These are phyloP conservation scores for Lysiphlebus fabarum DNA, from an alignment of 1,140 invertebrate species.

Conservation along the genomic window DNA sequence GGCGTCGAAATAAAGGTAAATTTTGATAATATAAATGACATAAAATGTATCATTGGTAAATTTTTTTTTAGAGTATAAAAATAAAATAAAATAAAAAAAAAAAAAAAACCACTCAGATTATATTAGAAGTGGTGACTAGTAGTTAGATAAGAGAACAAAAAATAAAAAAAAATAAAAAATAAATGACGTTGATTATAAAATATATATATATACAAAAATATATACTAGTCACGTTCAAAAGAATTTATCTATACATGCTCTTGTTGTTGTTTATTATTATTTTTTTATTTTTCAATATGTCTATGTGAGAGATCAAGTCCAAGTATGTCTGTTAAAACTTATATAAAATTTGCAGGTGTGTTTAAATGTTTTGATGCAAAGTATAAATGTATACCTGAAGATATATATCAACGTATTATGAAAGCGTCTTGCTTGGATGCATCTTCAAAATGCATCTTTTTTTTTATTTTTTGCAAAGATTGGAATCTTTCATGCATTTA, in stretches of 20 bases:
- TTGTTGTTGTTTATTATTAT: conserved; percentile 1
- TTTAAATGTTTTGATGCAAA: not conserved
- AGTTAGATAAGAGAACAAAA: conserved; percentile 9
- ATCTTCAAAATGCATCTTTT: not conserved
- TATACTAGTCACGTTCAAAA: conserved; percentile 17
- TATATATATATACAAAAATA: too few relatives aligned
- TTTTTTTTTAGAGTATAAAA: too few relatives aligned
- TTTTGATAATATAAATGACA: too few relatives aligned
- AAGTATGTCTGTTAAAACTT: not conserved
- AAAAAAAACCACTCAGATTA: not conserved
- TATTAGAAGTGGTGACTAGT: not conserved
- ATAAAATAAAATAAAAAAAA: not conserved
- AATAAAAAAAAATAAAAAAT: too few relatives aligned
- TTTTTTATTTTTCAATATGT: not conserved
- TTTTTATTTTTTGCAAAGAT: not conserved
- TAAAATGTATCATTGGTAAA: not conserved
- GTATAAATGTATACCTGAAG: not conserved
- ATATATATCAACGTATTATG: conserved; percentile 1
- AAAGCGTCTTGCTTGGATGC: conserved; percentile 12
- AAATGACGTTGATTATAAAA: too few relatives aligned
- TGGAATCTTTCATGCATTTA: conserved; percentile 14
- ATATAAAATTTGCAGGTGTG: not conserved
- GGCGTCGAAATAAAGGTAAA: conserved; percentile 55
- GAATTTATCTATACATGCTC: conserved; percentile 5
- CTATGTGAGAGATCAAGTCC: not conserved